A percentile compares a stretch with the other conserved stretches of the same genome.
Evolutionary conservation across 2,797 vertebrate genomes (phyloP).

Genomic region (Vespertilio murinus): DNA sequence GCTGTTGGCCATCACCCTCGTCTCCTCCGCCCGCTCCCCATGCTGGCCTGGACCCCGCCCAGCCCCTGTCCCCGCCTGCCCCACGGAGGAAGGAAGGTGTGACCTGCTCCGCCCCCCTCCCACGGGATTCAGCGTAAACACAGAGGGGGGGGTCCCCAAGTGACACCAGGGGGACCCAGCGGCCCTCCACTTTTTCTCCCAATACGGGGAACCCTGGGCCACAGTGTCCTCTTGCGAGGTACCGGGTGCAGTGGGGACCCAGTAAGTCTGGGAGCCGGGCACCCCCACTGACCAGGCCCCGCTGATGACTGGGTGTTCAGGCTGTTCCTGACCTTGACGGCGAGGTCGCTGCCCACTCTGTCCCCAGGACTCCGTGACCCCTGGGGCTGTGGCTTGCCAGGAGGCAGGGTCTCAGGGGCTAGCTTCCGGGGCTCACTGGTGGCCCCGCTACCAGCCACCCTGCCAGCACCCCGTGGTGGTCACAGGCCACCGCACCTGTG

Average conservation of each 20-base stretch:
- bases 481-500: background rate
- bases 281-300: background rate
- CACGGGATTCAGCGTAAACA: background rate
- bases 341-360: background rate
- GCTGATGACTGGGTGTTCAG: background rate
- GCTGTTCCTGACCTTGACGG: background rate
- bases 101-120: background rate
- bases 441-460: background rate
- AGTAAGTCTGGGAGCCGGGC: background rate
- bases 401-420: background rate
- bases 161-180: background rate
- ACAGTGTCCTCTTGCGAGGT: background rate
- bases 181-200: background rate
- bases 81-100: background rate
- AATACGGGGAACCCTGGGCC: background rate
- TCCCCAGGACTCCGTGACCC: background rate
- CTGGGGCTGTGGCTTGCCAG: background rate
- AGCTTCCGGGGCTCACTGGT: accelerated
- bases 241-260: background rate
- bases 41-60: accelerated
- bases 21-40: background rate
- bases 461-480: background rate
- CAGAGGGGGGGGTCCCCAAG: background rate
- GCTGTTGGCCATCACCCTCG: accelerated
- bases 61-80: background rate